Evolutionary conservation across 1,140 invertebrate species (phyloP).

Genomic region (Halesus radiatus): DNA sequence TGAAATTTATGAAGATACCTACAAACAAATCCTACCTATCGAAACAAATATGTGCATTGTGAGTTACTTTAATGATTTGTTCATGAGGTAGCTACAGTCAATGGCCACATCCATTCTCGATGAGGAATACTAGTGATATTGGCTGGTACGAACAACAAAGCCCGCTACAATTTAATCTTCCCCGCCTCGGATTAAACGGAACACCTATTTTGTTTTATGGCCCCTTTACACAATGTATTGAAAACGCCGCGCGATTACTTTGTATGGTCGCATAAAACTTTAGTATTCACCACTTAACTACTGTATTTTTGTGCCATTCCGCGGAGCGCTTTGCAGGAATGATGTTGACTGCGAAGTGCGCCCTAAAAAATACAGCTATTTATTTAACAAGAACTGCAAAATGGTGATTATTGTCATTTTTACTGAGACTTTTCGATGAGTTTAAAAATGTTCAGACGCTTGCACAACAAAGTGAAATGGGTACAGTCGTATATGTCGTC

Average conservation of each 20-base stretch:
- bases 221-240: conserved; percentile 43
- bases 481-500: no score
- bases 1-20: no score
- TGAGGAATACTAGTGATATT: no score
- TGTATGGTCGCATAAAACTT: conserved; percentile 34
- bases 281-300: conserved; percentile 21
- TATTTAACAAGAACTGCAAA: neutral
- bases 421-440: no score
- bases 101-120: no score
- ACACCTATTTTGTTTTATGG: conserved; percentile 46
- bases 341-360: neutral
- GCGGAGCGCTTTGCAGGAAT: neutral
- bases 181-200: conserved; percentile 34
- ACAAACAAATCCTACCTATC: no score
- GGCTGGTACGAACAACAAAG: neutral
- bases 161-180: conserved; percentile 42
- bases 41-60: no score
- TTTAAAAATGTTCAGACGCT: no score
- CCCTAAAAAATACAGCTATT: neutral
- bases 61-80: no score
- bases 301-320: conserved; percentile 4
- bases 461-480: no score
- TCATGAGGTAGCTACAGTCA: no score
- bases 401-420: no score
- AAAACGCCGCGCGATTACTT: conserved; percentile 37